Percentiles rank a stretch among this genome's conserved stretches.
phyloP scores from a whole-genome alignment of 1,140 invertebrate genomes.

The Orius laevigatus region DNA sequence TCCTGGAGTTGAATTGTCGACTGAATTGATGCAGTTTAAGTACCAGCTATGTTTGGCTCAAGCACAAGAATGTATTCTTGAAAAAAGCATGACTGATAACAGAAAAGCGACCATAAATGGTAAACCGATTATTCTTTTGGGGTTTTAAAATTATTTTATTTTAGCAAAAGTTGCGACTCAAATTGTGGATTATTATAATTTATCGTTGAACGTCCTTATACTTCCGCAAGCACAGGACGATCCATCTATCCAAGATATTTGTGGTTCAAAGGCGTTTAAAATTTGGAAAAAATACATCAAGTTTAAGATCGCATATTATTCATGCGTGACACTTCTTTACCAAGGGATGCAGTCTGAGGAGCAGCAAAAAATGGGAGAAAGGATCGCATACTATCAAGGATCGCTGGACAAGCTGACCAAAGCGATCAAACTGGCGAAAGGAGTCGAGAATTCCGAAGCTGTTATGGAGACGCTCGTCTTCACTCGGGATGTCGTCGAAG shows the following conservation, averaged over 20 bases:
- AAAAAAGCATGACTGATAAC: constrained; percentile 93
- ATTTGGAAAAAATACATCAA: constrained; percentile 32
- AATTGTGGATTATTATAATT: constrained; percentile 78
- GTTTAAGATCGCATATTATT: constrained; percentile 42
- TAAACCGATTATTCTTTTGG: constrained; percentile 29
- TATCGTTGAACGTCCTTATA: constrained; percentile 53
- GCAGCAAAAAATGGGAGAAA: constrained; percentile 84
- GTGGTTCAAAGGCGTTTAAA: constrained; percentile 60
- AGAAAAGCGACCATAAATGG: constrained; percentile 84
- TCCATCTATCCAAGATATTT: constrained; percentile 45
- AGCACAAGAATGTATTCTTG: constrained; percentile 93
- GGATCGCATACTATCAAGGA: constrained; percentile 75
- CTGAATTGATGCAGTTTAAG: constrained; percentile 69
- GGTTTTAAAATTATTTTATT: constrained; percentile 17
- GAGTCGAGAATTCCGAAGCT: constrained; percentile 35
- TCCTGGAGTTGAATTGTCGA: constrained; percentile 51
- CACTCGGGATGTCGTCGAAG: constrained; percentile 74
- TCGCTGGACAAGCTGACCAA: constrained; percentile 66
- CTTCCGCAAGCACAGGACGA: constrained; percentile 39
- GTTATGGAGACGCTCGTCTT: constrained; percentile 67
- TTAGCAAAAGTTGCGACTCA: constrained; percentile 67
- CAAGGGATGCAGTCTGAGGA: constrained; percentile 84
- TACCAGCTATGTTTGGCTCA: constrained; percentile 73
- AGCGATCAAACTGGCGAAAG: constrained; percentile 58
- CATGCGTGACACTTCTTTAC: constrained; percentile 55